Percentiles rank a stretch among this genome's conserved stretches.
Conservation (phyloP, 2,888 invertebrate genomes). For the Phytoseiulus persimilis region DNA sequence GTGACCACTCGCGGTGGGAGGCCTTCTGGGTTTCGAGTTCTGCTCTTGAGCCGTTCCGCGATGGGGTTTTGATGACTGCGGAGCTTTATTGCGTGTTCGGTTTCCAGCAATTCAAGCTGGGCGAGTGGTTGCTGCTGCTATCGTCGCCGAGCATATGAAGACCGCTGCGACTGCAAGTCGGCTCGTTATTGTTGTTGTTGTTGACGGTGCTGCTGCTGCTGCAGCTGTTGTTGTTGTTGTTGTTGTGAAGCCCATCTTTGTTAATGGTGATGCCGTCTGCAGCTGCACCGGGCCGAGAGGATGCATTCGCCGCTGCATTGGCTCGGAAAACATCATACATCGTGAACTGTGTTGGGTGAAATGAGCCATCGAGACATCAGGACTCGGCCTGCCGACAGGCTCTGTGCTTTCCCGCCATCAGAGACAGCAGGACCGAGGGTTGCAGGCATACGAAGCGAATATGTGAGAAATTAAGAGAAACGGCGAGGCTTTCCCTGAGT, state of each 20-base stretch:
- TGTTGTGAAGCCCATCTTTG: neutral
- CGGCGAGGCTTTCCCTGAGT: neutral
- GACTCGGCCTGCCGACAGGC: slow-evolving; percentile 19
- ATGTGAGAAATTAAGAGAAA: slow-evolving; percentile 38
- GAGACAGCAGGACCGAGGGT: neutral
- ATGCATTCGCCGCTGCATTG: neutral
- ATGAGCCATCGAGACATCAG: slow-evolving; percentile 38
- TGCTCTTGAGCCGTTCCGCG: neutral
- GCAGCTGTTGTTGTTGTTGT: neutral
- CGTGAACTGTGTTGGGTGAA: slow-evolving; percentile 27
- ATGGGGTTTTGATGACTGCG: neutral
- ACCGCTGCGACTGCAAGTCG: neutral
- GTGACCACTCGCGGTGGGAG: neutral
- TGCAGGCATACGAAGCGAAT: neutral
- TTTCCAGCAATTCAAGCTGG: neutral
- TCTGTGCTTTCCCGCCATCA: neutral
- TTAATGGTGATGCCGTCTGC: slow-evolving; percentile 5
- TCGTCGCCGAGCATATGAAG: neutral
- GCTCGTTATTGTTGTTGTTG: neutral
- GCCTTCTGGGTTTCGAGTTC: neutral
- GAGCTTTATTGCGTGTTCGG: neutral
- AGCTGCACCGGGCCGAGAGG: slow-evolving; percentile 5
- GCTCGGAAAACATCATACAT: slow-evolving; percentile 5
- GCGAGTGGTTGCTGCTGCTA: neutral
- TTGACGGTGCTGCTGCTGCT: neutral